Evolutionary conservation across 2,888 invertebrate species (phyloP).

Genomic region (Scelioninae gen. 1): DNA sequence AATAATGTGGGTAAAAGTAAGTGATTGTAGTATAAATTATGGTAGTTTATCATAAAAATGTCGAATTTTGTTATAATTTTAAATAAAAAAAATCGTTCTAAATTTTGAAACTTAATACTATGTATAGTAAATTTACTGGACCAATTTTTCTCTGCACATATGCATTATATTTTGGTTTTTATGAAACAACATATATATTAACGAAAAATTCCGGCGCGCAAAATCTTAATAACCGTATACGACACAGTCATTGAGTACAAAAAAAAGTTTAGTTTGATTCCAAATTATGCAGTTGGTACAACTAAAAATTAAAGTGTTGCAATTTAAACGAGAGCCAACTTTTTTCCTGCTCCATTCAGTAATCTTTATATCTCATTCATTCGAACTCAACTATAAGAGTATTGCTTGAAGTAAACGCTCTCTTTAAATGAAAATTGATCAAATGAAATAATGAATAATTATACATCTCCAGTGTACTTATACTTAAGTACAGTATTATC

Average conservation of each 20-base stretch:
- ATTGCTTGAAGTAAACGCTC: constrained; percentile 5
- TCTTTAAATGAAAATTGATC: constrained; percentile 11
- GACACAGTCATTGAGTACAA: not conserved
- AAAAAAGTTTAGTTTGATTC: not conserved
- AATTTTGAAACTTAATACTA: too few species aligned
- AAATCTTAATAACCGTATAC: not conserved
- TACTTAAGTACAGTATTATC: constrained; percentile 7
- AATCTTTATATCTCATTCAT: not conserved
- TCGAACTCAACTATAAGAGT: not conserved
- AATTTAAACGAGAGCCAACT: not conserved
- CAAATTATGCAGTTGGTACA: constrained; percentile 4
- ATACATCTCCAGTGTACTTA: constrained; percentile 16
- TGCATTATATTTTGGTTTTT: too few species aligned
- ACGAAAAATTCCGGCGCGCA: not conserved
- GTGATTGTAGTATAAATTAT: too few species aligned
- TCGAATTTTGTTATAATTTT: too few species aligned
- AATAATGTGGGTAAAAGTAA: too few species aligned
- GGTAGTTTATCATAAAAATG: too few species aligned
- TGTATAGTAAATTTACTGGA: too few species aligned
- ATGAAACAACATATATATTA: too few species aligned
- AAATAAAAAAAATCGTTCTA: too few species aligned
- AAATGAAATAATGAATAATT: constrained; percentile 2
- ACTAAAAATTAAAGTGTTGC: constrained; percentile 14
- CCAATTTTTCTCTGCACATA: too few species aligned
- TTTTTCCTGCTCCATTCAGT: not conserved